Conservation (phyloP, 2,113 vertebrate genomes). For the Tragelaphus buxtoni region DNA sequence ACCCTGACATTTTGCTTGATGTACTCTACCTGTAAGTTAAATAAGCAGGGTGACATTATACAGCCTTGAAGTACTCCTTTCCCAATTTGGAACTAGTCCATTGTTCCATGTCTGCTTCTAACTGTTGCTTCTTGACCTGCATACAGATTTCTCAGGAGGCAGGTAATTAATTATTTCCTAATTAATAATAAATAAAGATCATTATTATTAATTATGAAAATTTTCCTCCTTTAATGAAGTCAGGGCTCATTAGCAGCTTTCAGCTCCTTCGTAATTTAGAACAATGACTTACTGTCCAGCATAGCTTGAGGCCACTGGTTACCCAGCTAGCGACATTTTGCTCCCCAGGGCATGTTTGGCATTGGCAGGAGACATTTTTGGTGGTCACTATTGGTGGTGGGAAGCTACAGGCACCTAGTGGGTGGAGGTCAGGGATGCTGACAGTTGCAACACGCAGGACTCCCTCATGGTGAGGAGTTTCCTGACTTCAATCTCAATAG, state of each 20-base stretch:
- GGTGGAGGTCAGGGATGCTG: no score
- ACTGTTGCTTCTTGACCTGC: neutral
- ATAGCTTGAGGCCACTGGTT: no score
- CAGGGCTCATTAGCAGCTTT: neutral
- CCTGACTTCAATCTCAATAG: fast-evolving
- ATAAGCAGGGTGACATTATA: neutral
- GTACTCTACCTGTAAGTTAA: neutral
- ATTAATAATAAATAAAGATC: neutral
- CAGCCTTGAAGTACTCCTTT: neutral
- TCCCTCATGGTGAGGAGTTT: neutral
- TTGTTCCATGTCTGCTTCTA: neutral
- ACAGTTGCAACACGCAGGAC: fast-evolving
- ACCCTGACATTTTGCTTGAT: neutral
- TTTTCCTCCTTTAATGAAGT: neutral
- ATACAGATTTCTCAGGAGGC: neutral
- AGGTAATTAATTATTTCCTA: neutral
- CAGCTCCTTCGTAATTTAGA: fast-evolving
- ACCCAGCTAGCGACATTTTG: fast-evolving
- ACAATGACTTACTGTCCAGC: no score
- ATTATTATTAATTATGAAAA: neutral
- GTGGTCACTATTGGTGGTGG: neutral
- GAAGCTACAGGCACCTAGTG: neutral
- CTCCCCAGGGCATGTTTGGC: neutral
- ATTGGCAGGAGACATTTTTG: neutral
- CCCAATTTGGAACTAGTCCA: neutral